These are phyloP conservation scores for Microtus ochrogaster DNA, from an alignment of 2,113 vertebrate genomes.

Conservation along the genomic window DNA sequence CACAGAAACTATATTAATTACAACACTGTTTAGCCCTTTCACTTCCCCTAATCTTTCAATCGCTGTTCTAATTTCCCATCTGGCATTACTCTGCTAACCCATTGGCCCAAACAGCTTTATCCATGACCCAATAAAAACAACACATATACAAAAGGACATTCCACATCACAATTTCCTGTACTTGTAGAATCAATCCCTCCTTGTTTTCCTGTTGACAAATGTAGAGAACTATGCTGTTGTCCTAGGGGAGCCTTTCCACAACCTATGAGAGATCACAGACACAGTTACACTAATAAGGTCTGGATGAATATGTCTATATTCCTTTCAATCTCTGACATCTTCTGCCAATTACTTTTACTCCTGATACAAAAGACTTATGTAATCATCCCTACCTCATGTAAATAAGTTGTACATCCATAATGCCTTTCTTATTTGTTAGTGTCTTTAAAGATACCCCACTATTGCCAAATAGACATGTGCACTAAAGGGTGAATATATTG, in stretches of 20 bases:
- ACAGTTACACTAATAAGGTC: neutral
- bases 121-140: too few relatives aligned
- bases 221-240: too few relatives aligned
- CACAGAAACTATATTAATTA: too few relatives aligned
- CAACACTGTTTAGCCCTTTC: too few relatives aligned
- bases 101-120: too few relatives aligned
- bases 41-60: too few relatives aligned
- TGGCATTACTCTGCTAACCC: too few relatives aligned
- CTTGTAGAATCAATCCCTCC: neutral
- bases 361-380: neutral
- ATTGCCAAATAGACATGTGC: neutral
- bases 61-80: too few relatives aligned
- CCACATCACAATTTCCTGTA: neutral
- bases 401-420: neutral
- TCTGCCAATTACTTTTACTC: neutral
- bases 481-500: neutral
- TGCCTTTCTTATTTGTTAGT: neutral
- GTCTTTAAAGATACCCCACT: neutral
- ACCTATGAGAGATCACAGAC: neutral
- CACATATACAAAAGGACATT: too few relatives aligned
- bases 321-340: neutral
- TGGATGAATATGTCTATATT: neutral
- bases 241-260: neutral
- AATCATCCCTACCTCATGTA: neutral
- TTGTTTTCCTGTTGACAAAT: neutral